Base-by-base conservation (phyloP, 2,113 vertebrate genomes). In the Okapia johnstoni region DNA sequence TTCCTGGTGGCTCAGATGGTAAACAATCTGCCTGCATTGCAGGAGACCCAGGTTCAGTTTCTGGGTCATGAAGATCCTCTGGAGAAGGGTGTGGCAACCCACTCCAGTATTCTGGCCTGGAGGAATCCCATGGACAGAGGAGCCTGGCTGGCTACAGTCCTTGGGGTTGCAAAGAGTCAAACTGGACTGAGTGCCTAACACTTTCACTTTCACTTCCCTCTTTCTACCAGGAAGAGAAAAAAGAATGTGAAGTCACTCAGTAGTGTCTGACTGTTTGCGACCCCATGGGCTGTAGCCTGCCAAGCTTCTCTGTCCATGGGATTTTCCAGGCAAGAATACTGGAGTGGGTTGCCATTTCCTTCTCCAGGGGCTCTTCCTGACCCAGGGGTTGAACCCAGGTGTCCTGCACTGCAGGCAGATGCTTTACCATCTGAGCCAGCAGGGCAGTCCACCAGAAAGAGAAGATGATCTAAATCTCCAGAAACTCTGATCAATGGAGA, bases 391-490 rank as follows among this genome's bases (percentile, higher is more conserved):
- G 4, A 36, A 36, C 17, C 33, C 17, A 17, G 63, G n/a, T 70
- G n/a, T 70, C 17, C 63, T 0, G 0, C 19, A 21, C 5, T 36
- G 63, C 11, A 5, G 63, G 17, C n/a, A 36, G 63, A 66, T 0
- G 8, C 33, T 21, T 66, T 66, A 66, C 33, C 0, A 1, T 36
- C n/a, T 21, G 19, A 70, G 9, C n/a, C n/a, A 40, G n/a, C 11
- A 70, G 17, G 5, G 66, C 40, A 36, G 19, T 58, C 8, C 28
- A 30, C 12, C 25, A 16, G 12, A 63, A 50, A 26, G 40, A 48
- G 21, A 73, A 16, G 33, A 50, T 6, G 43, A 93, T 16, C 33
- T 30, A 50, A 40, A 60, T 77, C n/a, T 61, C 33, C 25, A 86
- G 55, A 86, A 60, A 86, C 15, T 30, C 55, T 28, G 40, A 21